A percentile compares a stretch with the other conserved stretches of the same genome.
Conservation (phyloP, 2,888 invertebrate species). For the Lagria hirta region DNA sequence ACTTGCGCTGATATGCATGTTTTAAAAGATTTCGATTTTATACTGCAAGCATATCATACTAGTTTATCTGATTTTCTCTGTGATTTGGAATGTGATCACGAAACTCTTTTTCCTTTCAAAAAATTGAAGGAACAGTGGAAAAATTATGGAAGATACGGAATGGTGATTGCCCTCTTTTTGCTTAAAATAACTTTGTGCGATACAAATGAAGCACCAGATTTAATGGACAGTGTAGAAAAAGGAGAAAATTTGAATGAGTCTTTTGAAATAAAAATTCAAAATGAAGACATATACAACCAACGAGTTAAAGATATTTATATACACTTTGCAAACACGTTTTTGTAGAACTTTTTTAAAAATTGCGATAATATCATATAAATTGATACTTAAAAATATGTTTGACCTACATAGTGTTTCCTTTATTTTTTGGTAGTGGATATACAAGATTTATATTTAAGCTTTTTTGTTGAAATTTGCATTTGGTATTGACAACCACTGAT, state of each 20-base stretch:
- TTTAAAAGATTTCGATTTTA: slow-evolving; percentile 35
- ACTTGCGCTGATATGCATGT: slow-evolving; percentile 31
- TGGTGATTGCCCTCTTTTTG: slow-evolving; percentile 33
- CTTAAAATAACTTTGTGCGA: slow-evolving; percentile 27
- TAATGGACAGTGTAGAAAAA: slow-evolving; percentile 20
- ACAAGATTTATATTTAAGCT: too few relatives aligned
- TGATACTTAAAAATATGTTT: too few relatives aligned
- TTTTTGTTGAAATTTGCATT: too few relatives aligned
- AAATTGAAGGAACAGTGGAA: slow-evolving; percentile 37
- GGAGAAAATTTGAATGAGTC: slow-evolving; percentile 15
- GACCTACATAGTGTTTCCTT: too few relatives aligned
- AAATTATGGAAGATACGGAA: slow-evolving; percentile 35
- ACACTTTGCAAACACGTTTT: slow-evolving; percentile 26
- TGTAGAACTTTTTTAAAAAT: too few relatives aligned
- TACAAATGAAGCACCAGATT: slow-evolving; percentile 22
- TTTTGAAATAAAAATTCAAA: slow-evolving; percentile 21
- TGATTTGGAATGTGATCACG: slow-evolving; percentile 31
- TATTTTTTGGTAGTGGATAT: too few relatives aligned
- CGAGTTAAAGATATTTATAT: slow-evolving; percentile 17
- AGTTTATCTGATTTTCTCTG: slow-evolving; percentile 32
- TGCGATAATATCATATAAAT: too few relatives aligned
- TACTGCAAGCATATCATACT: slow-evolving; percentile 36
- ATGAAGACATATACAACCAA: slow-evolving; percentile 23
- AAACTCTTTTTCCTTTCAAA: slow-evolving; percentile 30
- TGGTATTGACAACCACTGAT: too few relatives aligned